Evolutionary conservation across 2,888 invertebrate genomes (phyloP).

Genomic region (Drosophila subsilvestris): DNA sequence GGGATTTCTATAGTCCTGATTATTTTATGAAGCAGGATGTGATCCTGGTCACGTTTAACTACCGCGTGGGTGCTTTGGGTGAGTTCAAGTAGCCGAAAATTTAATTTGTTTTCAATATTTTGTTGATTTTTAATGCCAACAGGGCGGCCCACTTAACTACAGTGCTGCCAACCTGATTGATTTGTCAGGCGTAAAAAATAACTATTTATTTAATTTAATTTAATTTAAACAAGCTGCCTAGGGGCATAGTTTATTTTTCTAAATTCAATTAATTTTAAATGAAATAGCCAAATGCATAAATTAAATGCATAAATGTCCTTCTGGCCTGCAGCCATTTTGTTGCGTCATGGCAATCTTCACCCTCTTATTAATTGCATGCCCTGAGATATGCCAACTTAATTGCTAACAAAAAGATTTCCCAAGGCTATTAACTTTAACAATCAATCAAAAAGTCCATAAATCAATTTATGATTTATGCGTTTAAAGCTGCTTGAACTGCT

Average conservation of each 20-base stretch:
- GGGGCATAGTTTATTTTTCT: background rate
- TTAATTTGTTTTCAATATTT: too few relatives aligned
- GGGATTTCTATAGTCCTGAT: conserved; percentile 82
- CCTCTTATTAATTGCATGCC: background rate
- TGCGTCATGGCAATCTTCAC: background rate
- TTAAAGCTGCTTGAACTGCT: conserved; percentile 2
- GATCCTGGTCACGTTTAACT: conserved; percentile 84
- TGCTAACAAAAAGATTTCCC: background rate
- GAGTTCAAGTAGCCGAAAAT: conserved; percentile 13
- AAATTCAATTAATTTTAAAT: background rate
- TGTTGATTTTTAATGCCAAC: too few relatives aligned
- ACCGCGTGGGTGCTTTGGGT: conserved; percentile 84
- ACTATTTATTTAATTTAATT: background rate
- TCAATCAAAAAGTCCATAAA: background rate
- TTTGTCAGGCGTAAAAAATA: background rate
- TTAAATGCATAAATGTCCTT: background rate
- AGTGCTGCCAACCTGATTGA: background rate
- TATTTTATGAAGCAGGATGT: conserved; percentile 84
- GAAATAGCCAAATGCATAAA: background rate
- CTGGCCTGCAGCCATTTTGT: background rate
- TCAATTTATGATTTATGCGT: background rate
- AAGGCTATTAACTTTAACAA: background rate
- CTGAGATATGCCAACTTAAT: background rate
- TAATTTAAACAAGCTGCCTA: background rate
- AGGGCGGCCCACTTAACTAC: too few relatives aligned